phyloP scores from a whole-genome alignment of 53 echinoderm and acorn worm genomes.

The Echinometra lucunter region DNA sequence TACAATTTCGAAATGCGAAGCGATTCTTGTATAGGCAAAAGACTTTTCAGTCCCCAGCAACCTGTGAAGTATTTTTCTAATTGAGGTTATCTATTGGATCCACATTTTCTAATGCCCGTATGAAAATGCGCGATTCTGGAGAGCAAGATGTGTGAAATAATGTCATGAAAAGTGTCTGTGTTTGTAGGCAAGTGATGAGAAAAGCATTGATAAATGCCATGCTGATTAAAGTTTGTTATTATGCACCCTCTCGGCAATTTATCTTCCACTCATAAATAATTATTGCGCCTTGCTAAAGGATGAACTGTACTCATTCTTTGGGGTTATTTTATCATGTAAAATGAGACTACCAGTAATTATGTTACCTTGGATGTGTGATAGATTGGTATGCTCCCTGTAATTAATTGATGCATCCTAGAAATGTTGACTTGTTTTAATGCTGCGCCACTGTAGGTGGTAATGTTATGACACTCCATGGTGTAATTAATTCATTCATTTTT shows the following conservation, averaged over 20 bases:
- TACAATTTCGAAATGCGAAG: neutral
- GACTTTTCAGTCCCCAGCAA: neutral
- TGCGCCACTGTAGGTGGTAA: neutral
- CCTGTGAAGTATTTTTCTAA: neutral
- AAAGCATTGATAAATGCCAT: neutral
- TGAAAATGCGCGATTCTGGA: neutral
- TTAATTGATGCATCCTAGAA: neutral
- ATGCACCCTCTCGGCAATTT: neutral
- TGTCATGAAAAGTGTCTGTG: neutral
- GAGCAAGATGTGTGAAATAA: neutral
- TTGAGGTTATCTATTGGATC: neutral
- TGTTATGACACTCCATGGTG: neutral
- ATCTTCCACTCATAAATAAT: neutral
- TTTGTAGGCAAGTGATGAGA: neutral
- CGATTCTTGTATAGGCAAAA: neutral
- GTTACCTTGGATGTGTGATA: neutral
- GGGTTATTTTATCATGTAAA: neutral
- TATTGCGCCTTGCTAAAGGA: neutral
- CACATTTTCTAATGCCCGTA: too few relatives aligned
- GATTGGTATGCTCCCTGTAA: neutral
- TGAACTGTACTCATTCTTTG: neutral
- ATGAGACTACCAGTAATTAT: neutral
- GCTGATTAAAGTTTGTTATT: conserved; percentile 7
- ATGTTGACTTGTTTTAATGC: neutral
- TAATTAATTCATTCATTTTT: neutral